Conservation (phyloP, 2,797 vertebrate genomes). For the Crocidura indochinensis region DNA sequence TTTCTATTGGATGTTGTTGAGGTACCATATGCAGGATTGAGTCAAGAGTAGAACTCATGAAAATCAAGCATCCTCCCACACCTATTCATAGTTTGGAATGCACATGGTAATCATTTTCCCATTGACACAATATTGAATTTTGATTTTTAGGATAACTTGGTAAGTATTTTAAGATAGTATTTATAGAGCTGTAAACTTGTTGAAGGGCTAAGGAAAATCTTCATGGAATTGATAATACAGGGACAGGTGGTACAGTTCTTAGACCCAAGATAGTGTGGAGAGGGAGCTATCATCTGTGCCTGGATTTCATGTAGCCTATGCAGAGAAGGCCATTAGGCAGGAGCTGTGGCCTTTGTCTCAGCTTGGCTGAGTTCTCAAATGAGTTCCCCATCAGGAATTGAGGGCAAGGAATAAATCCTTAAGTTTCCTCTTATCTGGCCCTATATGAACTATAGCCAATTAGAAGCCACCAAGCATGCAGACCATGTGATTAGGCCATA, state of each 20-base stretch:
- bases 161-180: neutral
- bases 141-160: neutral
- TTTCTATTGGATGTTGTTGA: too few species aligned
- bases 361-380: neutral
- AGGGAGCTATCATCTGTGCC: neutral
- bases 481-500: too few species aligned
- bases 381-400: neutral
- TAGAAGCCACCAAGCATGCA: neutral
- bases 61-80: neutral
- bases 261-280: neutral
- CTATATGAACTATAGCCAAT: neutral
- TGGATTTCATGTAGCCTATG: neutral
- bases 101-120: neutral
- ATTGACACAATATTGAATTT: conserved; percentile 31
- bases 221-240: neutral
- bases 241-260: neutral
- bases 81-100: neutral
- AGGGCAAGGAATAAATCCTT: neutral
- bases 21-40: too few species aligned
- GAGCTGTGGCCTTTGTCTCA: neutral
- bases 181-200: neutral
- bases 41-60: too few species aligned
- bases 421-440: neutral
- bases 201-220: neutral
- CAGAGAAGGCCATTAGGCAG: neutral